Evolutionary conservation across 2,113 vertebrate genomes (phyloP).

Genomic region (Coryphaenoides rupestris): DNA sequence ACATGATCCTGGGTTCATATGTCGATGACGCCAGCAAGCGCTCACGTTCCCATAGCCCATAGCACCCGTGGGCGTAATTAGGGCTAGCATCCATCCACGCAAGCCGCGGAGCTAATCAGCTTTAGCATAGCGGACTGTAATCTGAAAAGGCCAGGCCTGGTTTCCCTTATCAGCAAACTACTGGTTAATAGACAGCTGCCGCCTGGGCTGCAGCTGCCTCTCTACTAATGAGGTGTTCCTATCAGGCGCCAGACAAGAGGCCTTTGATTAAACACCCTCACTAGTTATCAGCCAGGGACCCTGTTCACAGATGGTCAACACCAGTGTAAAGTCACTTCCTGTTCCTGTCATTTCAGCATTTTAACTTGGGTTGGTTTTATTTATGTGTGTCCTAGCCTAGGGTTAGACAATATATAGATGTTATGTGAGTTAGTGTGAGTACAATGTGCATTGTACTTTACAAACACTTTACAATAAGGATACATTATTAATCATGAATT

Average conservation of each 20-base stretch:
- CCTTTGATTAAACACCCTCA: slow-evolving; percentile 36
- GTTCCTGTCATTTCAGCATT: no score
- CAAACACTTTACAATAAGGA: no score
- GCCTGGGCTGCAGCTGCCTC: slow-evolving; percentile 40
- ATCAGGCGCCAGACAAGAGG: slow-evolving; percentile 30
- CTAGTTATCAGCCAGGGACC: slow-evolving; percentile 32
- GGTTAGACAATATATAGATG: no score
- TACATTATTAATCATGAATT: no score
- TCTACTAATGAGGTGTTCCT: slow-evolving; percentile 46
- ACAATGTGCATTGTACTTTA: no score
- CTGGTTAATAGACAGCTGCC: slow-evolving; percentile 38
- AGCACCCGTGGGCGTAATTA: slow-evolving; percentile 50
- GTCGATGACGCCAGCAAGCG: background rate
- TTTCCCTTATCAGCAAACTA: slow-evolving; percentile 58
- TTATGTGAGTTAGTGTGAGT: no score
- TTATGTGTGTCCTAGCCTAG: no score
- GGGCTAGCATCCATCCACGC: slow-evolving; percentile 49
- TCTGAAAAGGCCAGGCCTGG: slow-evolving; percentile 58
- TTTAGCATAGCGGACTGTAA: slow-evolving; percentile 62
- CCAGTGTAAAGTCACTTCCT: no score
- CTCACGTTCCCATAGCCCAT: slow-evolving; percentile 16
- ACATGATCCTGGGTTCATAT: background rate
- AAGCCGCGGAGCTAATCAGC: slow-evolving; percentile 63
- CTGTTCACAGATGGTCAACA: no score
- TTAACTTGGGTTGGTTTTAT: no score